phyloP scores from a whole-genome alignment of 2,113 vertebrate genomes.

The Pollimyrus isidori region DNA sequence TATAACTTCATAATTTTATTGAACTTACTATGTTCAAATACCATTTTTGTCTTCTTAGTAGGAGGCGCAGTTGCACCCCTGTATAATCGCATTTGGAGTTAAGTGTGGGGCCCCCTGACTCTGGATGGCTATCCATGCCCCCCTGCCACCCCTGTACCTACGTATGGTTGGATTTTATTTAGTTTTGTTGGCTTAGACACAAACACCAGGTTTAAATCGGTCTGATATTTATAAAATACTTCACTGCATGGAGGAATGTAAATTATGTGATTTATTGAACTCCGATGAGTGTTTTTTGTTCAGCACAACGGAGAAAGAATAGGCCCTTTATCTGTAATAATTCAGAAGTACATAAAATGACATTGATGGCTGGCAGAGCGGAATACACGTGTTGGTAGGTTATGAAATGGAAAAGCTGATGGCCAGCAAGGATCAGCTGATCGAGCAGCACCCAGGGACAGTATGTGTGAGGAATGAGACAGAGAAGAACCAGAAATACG shows the following conservation, averaged over 20 bases:
- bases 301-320: not conserved
- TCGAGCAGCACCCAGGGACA: not conserved
- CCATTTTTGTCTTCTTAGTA: not conserved
- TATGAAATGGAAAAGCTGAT: slow-evolving; percentile 2
- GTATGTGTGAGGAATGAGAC: not conserved
- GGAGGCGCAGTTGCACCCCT: not conserved
- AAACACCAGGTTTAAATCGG: not conserved
- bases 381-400: not conserved
- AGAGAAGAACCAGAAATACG: not conserved
- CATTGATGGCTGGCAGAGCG: not conserved
- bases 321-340: not conserved
- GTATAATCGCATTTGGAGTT: not conserved
- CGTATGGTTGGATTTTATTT: not conserved
- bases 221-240: not conserved
- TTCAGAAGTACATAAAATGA: not conserved
- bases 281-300: not conserved
- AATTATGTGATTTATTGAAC: not conserved
- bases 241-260: not conserved
- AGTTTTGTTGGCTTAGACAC: not conserved
- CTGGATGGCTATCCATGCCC: not conserved
- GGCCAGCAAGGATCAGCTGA: not conserved
- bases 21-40: not conserved
- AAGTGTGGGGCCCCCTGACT: not conserved
- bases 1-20: not conserved
- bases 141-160: not conserved